A percentile compares a stretch with the other conserved stretches of the same genome.
These are phyloP conservation scores for Podargus strigoides DNA, from an alignment of 2,797 vertebrate species.

Conservation along the genomic window DNA sequence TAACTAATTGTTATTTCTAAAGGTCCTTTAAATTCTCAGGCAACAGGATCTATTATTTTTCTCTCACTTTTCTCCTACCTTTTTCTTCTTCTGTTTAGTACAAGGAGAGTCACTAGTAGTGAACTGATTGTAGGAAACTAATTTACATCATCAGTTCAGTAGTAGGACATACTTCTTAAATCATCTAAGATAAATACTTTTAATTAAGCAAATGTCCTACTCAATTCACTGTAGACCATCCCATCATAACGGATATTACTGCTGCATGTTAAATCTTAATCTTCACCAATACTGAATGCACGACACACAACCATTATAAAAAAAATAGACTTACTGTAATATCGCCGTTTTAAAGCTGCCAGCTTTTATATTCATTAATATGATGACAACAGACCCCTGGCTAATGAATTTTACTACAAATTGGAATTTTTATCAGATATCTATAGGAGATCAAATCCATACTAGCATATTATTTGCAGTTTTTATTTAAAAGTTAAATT, in stretches of 20 bases:
- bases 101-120: not conserved
- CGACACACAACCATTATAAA: not conserved
- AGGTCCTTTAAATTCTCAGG: not conserved
- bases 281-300: constrained; percentile 12
- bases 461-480: constrained; percentile 1
- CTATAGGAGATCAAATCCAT: constrained; percentile 21
- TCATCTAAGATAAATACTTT: constrained; percentile 52
- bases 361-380: constrained; percentile 26
- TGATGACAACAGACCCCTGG: not conserved
- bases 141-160: not conserved
- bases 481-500: constrained; percentile 55
- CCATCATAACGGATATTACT: constrained; percentile 20
- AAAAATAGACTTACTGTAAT: not conserved
- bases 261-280: constrained; percentile 32
- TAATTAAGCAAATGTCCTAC: constrained; percentile 49
- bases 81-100: not conserved
- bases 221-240: constrained; percentile 8
- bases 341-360: constrained; percentile 18
- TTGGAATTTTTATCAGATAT: constrained; percentile 16
- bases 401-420: constrained; percentile 2
- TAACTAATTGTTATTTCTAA: not conserved
- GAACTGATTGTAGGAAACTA: constrained; percentile 13
- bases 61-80: not conserved
- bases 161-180: constrained; percentile 19
- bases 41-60: not conserved